Percentiles rank a stretch among this genome's conserved stretches.
phyloP scores from a whole-genome alignment of 2,797 vertebrate species.

The Anguilla anguilla region DNA sequence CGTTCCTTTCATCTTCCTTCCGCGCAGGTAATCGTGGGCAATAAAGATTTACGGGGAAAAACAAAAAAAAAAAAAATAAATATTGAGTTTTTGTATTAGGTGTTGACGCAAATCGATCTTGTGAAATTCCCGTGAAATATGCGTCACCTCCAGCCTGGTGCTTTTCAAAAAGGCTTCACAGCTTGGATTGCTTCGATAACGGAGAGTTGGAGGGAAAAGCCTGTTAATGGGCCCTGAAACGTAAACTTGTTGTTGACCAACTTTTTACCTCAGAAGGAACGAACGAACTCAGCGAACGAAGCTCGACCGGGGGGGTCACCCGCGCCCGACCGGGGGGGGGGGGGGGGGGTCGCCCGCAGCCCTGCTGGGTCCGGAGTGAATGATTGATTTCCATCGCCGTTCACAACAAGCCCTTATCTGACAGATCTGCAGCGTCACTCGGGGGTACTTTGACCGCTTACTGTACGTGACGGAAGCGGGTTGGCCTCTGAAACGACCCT shows the following conservation, averaged over 20 bases:
- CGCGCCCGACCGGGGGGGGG: neutral
- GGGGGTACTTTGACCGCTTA: neutral
- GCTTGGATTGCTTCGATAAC: neutral
- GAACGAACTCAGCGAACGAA: neutral
- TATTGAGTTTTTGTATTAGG: neutral
- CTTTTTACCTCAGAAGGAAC: neutral
- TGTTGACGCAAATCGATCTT: neutral
- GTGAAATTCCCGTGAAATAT: neutral
- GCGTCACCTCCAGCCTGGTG: neutral
- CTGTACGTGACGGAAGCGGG: conserved; percentile 9
- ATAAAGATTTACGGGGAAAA: neutral
- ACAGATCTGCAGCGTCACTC: neutral
- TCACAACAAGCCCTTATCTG: conserved; percentile 18
- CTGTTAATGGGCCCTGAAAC: neutral
- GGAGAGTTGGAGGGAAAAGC: neutral
- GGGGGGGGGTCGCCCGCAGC: neutral
- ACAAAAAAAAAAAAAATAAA: neutral
- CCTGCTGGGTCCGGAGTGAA: conserved; percentile 10
- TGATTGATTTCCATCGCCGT: conserved; percentile 20
- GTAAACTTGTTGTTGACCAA: neutral
- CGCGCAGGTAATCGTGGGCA: neutral
- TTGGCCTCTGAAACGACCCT: neutral
- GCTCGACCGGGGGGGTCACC: neutral
- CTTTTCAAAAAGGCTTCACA: neutral
- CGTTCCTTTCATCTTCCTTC: neutral